Conservation (phyloP, 2,113 vertebrate species). For the Sylvilagus bachmani region DNA sequence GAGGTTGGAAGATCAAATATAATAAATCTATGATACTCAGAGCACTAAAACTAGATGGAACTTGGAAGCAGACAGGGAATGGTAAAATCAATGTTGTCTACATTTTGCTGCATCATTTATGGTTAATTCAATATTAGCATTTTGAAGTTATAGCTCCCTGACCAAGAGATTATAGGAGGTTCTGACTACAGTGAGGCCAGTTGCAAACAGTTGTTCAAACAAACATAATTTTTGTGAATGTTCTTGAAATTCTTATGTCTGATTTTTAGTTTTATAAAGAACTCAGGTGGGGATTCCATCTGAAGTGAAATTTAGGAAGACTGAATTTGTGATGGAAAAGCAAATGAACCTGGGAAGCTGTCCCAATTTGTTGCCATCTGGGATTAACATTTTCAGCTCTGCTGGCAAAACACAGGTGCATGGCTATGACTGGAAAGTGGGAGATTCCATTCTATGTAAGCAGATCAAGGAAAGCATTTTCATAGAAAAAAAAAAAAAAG, state of each 20-base stretch:
- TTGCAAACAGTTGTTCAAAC: constrained; percentile 56
- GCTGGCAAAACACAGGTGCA: not conserved
- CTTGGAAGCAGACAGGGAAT: constrained; percentile 45
- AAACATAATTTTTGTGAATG: constrained; percentile 43
- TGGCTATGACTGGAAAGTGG: not conserved
- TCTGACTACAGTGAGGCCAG: not conserved
- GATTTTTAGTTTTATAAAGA: constrained; percentile 52
- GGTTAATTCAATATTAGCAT: constrained; percentile 67
- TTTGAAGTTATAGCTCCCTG: constrained; percentile 47
- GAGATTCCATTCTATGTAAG: not conserved
- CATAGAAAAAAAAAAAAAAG: not conserved
- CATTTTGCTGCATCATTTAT: not conserved
- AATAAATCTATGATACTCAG: constrained; percentile 52
- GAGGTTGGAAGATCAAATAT: constrained; percentile 60
- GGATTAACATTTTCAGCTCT: constrained; percentile 41
- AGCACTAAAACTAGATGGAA: constrained; percentile 46
- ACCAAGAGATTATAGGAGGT: constrained; percentile 10
- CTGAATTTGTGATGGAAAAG: not conserved
- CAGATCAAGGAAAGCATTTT: not conserved
- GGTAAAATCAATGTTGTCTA: constrained; percentile 56
- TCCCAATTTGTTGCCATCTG: constrained; percentile 10
- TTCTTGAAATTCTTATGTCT: constrained; percentile 34
- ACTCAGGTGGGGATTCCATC: constrained; percentile 60
- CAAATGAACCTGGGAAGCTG: constrained; percentile 48
- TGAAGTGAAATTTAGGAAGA: constrained; percentile 49